Base-by-base conservation (phyloP, 2,113 vertebrate genomes). In the Australoheros scitulus region DNA sequence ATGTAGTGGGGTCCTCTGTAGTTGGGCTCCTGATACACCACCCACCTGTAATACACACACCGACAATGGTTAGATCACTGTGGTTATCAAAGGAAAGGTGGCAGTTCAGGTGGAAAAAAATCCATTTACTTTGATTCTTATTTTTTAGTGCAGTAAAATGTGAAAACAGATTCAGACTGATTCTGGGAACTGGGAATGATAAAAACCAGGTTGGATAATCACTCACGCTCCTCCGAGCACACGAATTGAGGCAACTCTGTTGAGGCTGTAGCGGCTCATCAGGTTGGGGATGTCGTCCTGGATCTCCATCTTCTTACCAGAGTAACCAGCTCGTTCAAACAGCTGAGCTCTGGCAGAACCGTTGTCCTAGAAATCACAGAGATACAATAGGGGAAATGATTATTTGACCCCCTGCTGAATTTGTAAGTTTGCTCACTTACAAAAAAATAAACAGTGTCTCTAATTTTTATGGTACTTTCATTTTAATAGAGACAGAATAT, bases 21-120 rank as follows among this genome's bases (percentile, higher is more conserved):
- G 94, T 96, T 95, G 1, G 95, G 94, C 81, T 96, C 96, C 92
- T 96, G 95, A 63, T 96, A 96, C 17, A 93, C 87, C 58, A 93
- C 95, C 96, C 96, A 96, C 55, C 96, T 96, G 74, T 9, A 38
- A 58, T 18, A 64, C n/a, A 41, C 41, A 77, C 34, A 57, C 2
- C 15, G 17, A 61, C 7, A 18, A n/a, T 8, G 11, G 58, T 59
- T n/a, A 59, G 56, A 32, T 52, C 43, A 20, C 52, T 47, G 79
- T 11, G 15, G 15, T 50, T 18, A 50, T 17, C 47, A 50, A 47
- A 47, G 15, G 41, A 47, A 15, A 14, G 43, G 13, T 13, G 11
- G 38, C 38, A 41, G 10, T 10, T 41, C 38, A 41, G 38, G 41
- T 47, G 43, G 43, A 47, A 3, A 47, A 47, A 47, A 15, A 13